phyloP scores from a whole-genome alignment of 2,113 vertebrate genomes.

The Nesoenas mayeri region DNA sequence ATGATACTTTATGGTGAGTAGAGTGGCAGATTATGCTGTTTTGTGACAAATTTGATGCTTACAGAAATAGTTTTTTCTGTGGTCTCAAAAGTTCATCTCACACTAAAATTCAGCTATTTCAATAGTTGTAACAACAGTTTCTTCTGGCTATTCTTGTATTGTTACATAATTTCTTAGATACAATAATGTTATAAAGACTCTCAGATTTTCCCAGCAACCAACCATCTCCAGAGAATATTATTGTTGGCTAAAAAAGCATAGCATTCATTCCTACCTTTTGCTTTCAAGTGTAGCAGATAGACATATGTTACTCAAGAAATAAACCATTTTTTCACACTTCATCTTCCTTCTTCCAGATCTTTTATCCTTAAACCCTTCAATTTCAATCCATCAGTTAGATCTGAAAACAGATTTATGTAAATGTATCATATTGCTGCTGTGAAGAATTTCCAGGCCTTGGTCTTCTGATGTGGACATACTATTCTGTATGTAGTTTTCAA shows the following conservation, averaged over 20 bases:
- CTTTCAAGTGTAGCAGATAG: background rate
- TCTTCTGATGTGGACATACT: background rate
- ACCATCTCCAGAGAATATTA: background rate
- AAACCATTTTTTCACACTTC: background rate
- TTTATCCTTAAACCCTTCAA: background rate
- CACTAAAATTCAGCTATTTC: background rate
- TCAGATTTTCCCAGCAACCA: background rate
- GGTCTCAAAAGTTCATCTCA: background rate
- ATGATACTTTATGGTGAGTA: background rate
- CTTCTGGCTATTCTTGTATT: background rate
- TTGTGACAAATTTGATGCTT: background rate
- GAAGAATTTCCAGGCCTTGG: background rate
- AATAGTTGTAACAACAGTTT: background rate
- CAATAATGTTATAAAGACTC: background rate
- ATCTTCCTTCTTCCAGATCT: background rate
- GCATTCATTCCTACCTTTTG: background rate
- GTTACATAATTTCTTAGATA: slow-evolving; percentile 3
- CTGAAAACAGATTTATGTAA: background rate
- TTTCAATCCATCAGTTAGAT: background rate
- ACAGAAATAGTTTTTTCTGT: background rate
- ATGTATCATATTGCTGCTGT: background rate
- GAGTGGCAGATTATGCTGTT: background rate
- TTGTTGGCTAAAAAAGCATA: background rate
- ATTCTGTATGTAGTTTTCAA: background rate
- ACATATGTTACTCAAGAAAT: background rate